A percentile compares a stretch with the other conserved stretches of the same genome.
Conservation (phyloP, 2,888 invertebrate species). For the Falcaria lacertinaria region DNA sequence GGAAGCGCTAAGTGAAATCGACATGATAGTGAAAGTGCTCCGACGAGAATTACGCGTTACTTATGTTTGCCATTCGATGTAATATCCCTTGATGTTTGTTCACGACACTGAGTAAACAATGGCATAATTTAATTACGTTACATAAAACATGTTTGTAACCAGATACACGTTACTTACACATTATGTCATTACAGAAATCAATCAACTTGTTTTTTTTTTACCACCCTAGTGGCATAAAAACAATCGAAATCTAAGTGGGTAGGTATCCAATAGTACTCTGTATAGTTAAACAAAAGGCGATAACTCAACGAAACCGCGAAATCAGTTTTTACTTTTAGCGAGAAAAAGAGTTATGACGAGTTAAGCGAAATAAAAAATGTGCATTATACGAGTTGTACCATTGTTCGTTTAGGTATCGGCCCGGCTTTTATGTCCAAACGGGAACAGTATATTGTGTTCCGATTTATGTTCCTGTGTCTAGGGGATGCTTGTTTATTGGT, state of each 20-base stretch:
- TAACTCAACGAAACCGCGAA: slow-evolving; percentile 44
- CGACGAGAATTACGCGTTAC: too few species aligned
- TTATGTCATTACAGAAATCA: too few species aligned
- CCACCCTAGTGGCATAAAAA: too few species aligned
- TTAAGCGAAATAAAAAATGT: slow-evolving; percentile 17
- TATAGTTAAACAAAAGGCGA: slow-evolving; percentile 30
- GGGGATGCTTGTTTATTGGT: not conserved
- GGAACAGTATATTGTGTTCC: not conserved
- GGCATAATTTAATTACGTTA: too few species aligned
- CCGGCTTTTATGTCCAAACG: not conserved
- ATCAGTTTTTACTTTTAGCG: slow-evolving; percentile 40
- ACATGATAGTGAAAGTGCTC: too few species aligned
- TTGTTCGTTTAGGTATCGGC: slow-evolving; percentile 13
- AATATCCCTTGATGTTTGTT: too few species aligned
- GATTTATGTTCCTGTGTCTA: not conserved
- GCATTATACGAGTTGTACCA: slow-evolving; percentile 18
- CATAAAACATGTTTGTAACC: too few species aligned
- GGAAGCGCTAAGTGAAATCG: too few species aligned
- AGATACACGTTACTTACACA: too few species aligned
- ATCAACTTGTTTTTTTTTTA: too few species aligned
- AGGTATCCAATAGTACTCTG: slow-evolving; percentile 5
- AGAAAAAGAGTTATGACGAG: slow-evolving; percentile 33
- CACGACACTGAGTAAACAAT: too few species aligned
- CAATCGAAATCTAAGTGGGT: slow-evolving; percentile 5
- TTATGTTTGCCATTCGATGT: too few species aligned